Base-by-base conservation (phyloP, 2,113 vertebrate genomes). In the Spilogale gracilis region DNA sequence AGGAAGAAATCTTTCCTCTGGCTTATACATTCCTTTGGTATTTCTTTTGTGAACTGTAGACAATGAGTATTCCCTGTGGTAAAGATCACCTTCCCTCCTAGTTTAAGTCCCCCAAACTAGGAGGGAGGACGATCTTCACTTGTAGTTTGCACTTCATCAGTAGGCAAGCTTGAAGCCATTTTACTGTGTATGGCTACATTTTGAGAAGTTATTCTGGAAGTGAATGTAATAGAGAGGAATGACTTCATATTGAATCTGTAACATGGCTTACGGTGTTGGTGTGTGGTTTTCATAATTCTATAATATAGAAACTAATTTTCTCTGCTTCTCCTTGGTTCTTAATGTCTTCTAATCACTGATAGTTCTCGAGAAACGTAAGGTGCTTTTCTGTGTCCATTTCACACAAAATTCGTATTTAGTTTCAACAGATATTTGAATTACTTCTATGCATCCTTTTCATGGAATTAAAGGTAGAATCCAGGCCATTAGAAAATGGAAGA, bases 331-430 rank as follows among this genome's bases (percentile, higher is more conserved):
- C 48, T 95, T 82, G 30, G 96, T 97, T 93, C 52, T 91, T 63
- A 91, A 63, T 94, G 61, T 86, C 69, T 89, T 94, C 30, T 83
- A 90, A 88, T 97, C 88, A 85, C 87, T 87, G 45, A 63, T 96
- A 78, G 86, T 96, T 94, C 60, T 97, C 80, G 76, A 95, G 90
- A 97, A 94, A 81, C 83, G 32, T 85, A 91, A 96, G 84, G 71
- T 92, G 48, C 45, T 97, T 96, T 92, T 96, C 82, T 89, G 12
- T 96, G 81, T 93, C 78, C 20, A 50, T 91, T 95, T 96, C 43
- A 85, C 54, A 90, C n/a, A 84, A 89, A 84, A 94, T 61, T 71
- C 32, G 85, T 48, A 92, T 61, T 95, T 43, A 27, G 7, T 89
- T 87, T 48, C 38, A 88, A 54, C 82, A 89, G 74, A 93, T 93